A percentile compares a stretch with the other conserved stretches of the same genome.
These are phyloP conservation scores for Proterorhinus semilunaris DNA, from an alignment of 2,113 vertebrate genomes.

Conservation along the genomic window DNA sequence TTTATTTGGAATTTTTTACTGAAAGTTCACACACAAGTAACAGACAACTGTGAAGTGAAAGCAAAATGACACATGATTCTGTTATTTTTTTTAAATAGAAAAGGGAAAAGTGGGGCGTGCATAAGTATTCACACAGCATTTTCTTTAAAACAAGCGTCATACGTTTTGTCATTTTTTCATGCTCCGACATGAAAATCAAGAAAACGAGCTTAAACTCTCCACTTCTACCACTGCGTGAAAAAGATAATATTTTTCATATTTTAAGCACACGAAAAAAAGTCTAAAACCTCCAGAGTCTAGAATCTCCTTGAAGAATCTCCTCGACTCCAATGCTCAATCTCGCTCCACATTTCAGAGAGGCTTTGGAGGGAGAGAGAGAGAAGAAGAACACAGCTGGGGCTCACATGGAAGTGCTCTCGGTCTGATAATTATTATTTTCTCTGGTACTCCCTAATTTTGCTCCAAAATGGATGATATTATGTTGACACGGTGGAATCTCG, in stretches of 20 bases:
- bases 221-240: too few relatives aligned
- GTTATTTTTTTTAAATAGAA: too few relatives aligned
- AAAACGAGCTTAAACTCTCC: too few relatives aligned
- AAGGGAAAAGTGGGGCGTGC: too few relatives aligned
- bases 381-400: background rate
- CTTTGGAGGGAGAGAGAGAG: background rate
- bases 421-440: conserved; percentile 8
- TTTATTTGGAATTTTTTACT: too few relatives aligned
- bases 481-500: background rate
- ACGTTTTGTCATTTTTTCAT: too few relatives aligned
- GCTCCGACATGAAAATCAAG: too few relatives aligned
- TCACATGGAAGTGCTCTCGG: background rate
- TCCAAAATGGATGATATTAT: background rate
- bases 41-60: too few relatives aligned
- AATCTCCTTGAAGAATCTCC: background rate
- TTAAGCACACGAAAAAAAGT: background rate
- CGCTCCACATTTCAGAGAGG: background rate
- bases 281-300: background rate
- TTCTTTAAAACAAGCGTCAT: too few relatives aligned
- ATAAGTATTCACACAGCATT: too few relatives aligned
- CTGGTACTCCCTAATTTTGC: background rate
- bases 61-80: too few relatives aligned
- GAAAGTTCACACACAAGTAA: too few relatives aligned
- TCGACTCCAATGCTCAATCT: background rate
- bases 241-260: background rate